A percentile compares a stretch with the other conserved stretches of the same genome.
Conservation (phyloP, 2,113 vertebrate species). For the Merops nubicus region DNA sequence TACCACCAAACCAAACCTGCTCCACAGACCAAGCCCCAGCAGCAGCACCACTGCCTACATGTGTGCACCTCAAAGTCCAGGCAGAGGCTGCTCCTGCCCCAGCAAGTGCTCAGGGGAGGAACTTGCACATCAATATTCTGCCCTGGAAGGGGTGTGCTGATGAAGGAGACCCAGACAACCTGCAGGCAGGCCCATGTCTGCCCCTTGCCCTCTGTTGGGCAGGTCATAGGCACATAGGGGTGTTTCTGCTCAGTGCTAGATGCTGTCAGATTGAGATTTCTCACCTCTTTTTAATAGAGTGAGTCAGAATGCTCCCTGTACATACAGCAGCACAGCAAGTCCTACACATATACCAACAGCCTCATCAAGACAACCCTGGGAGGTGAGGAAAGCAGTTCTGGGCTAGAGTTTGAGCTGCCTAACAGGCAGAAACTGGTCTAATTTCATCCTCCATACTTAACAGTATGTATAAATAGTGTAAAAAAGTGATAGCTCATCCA, state of each 20-base stretch:
- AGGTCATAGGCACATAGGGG: neutral
- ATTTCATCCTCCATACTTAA: neutral
- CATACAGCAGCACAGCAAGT: neutral
- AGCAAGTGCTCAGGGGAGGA: neutral
- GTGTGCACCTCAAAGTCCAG: neutral
- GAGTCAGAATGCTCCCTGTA: neutral
- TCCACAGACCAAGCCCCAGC: neutral
- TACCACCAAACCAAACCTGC: neutral
- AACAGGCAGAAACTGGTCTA: neutral
- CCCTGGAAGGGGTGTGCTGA: neutral
- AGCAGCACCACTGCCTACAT: neutral
- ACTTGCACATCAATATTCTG: neutral
- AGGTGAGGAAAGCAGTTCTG: neutral
- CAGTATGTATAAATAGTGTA: neutral
- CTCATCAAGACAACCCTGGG: neutral
- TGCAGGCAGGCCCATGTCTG: neutral
- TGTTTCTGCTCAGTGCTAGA: neutral
- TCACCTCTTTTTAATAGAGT: neutral
- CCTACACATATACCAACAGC: neutral
- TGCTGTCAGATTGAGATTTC: fast-evolving
- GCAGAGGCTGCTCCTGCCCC: neutral
- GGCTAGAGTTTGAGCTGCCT: neutral
- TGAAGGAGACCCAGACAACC: neutral
- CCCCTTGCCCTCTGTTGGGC: neutral
- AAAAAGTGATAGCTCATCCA: neutral